Percentiles rank a stretch among this genome's conserved stretches.
phyloP scores from a whole-genome alignment of 1,140 invertebrate genomes.

The Ylistrum balloti region DNA sequence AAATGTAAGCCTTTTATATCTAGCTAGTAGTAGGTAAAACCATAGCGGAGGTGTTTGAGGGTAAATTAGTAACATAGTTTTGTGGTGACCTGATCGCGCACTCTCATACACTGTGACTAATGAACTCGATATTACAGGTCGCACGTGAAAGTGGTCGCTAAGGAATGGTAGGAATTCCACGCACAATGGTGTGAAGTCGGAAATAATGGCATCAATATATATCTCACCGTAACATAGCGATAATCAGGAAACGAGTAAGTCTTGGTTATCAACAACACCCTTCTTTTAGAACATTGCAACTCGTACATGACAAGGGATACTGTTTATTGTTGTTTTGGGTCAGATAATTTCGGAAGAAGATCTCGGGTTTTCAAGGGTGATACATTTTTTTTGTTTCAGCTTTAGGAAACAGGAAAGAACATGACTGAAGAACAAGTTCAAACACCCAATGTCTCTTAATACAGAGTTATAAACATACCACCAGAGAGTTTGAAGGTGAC shows the following conservation, averaged over 20 bases:
- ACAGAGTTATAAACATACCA: no score
- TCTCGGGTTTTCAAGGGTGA: neutral
- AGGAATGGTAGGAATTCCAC: neutral
- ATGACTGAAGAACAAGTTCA: no score
- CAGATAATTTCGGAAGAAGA: neutral
- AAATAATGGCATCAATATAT: neutral
- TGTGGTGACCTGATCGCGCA: neutral
- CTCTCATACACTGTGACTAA: neutral
- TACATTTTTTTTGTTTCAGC: no score
- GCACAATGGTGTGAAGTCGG: neutral
- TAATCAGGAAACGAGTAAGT: neutral
- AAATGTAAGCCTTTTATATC: no score
- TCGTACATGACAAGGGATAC: neutral
- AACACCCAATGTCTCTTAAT: no score
- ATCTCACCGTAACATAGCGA: neutral
- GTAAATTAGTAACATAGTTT: neutral
- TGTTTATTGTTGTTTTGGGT: slow-evolving; percentile 8
- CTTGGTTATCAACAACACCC: neutral
- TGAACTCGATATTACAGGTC: neutral
- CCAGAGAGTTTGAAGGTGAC: no score
- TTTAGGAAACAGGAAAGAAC: no score
- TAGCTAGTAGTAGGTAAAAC: no score
- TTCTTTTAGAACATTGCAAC: neutral
- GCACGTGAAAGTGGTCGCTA: neutral
- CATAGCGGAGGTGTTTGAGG: no score